Conservation (phyloP, 2,888 invertebrate genomes). For the Nemapogon koenigi region DNA sequence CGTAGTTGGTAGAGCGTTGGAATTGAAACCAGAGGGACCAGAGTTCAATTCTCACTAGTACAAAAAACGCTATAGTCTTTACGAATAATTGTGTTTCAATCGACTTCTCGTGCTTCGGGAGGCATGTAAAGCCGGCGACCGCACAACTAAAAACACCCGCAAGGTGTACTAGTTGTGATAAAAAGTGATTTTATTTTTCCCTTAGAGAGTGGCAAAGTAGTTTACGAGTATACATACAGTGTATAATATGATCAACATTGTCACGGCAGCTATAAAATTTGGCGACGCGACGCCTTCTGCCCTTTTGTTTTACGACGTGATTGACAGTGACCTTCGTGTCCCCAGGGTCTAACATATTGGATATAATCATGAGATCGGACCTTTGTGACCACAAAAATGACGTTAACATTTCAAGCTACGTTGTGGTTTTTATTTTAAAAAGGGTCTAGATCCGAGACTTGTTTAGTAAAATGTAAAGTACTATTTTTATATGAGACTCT, state of each 20-base stretch:
- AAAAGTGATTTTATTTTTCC: too few relatives aligned
- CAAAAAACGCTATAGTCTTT: too few relatives aligned
- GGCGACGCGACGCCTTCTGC: slow-evolving; percentile 1
- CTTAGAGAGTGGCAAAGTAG: not conserved
- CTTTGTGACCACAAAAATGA: slow-evolving; percentile 8
- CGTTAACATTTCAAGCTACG: slow-evolving; percentile 5
- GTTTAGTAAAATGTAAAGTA: slow-evolving; percentile 2
- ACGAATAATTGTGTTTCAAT: too few relatives aligned
- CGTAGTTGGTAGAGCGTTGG: too few relatives aligned
- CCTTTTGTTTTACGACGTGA: slow-evolving; percentile 26
- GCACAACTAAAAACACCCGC: too few relatives aligned
- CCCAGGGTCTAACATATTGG: slow-evolving; percentile 3
- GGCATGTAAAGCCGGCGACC: too few relatives aligned
- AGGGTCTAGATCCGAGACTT: slow-evolving; percentile 3
- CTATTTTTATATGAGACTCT: slow-evolving; percentile 4
- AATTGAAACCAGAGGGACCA: too few relatives aligned
- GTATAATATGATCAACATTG: too few relatives aligned
- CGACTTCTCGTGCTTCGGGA: too few relatives aligned
- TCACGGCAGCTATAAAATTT: slow-evolving; percentile 7
- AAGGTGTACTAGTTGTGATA: too few relatives aligned
- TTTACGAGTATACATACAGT: not conserved
- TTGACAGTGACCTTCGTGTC: slow-evolving; percentile 28
- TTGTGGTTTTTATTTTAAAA: slow-evolving; percentile 3
- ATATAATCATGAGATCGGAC: slow-evolving; percentile 9
- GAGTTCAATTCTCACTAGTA: too few relatives aligned